Percentiles rank a stretch among this genome's conserved stretches.
phyloP scores from a whole-genome alignment of 2,113 vertebrate species.

The Callorhinus ursinus region DNA sequence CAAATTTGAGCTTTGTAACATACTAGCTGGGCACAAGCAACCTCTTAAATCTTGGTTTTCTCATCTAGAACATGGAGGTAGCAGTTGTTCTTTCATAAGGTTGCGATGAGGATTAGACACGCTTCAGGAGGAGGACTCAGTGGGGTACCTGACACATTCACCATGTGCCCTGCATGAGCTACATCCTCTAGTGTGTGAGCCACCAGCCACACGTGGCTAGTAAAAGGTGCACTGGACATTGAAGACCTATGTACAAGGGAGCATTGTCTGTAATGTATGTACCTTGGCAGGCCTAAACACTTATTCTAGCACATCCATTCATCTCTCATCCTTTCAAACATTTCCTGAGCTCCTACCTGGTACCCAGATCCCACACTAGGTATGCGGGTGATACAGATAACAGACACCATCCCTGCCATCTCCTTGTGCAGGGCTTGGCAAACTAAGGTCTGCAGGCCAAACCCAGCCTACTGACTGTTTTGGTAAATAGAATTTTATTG shows the following conservation, averaged over 20 bases:
- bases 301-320: background rate
- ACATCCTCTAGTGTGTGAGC: background rate
- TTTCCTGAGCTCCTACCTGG: background rate
- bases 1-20: background rate
- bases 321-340: background rate
- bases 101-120: background rate
- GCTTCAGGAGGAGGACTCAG: too few relatives aligned
- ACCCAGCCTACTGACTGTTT: background rate
- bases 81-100: background rate
- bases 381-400: background rate
- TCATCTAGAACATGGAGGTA: background rate
- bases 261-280: background rate
- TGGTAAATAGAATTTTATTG: background rate
- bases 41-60: conserved; percentile 14
- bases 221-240: background rate
- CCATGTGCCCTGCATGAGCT: background rate
- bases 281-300: background rate
- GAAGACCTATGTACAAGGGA: background rate
- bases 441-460: background rate
- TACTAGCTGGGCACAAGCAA: background rate
- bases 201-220: background rate
- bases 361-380: background rate
- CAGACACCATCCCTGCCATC: background rate
- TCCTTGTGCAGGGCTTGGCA: background rate
- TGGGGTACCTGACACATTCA: background rate